phyloP scores from a whole-genome alignment of 1,140 invertebrate species.

The Hydropsyche tenuis region DNA sequence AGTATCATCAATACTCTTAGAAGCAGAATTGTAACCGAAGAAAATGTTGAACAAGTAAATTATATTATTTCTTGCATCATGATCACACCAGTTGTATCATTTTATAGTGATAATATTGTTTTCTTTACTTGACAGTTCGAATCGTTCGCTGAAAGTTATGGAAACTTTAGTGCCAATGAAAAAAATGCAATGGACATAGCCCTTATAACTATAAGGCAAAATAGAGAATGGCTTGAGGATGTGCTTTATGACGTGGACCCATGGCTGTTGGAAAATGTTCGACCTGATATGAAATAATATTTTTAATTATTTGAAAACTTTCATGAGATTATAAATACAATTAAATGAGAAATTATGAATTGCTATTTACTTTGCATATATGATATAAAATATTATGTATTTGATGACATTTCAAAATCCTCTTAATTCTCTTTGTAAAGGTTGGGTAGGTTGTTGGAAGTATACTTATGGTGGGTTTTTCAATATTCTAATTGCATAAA shows the following conservation, averaged over 20 bases:
- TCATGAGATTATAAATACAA: too few relatives aligned
- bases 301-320: too few relatives aligned
- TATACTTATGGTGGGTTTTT: too few relatives aligned
- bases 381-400: too few relatives aligned
- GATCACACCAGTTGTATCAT: background rate
- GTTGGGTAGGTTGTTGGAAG: too few relatives aligned
- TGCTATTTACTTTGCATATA: too few relatives aligned
- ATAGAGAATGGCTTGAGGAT: slow-evolving; percentile 1
- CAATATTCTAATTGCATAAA: too few relatives aligned
- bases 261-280: slow-evolving; percentile 21
- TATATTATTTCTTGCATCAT: background rate
- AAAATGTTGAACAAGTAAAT: background rate
- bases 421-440: too few relatives aligned
- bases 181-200: background rate
- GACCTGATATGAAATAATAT: too few relatives aligned
- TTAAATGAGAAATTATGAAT: too few relatives aligned
- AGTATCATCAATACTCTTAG: background rate
- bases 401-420: too few relatives aligned
- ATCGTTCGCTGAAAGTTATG: background rate
- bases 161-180: background rate
- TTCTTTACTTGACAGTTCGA: background rate
- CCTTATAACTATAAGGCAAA: background rate
- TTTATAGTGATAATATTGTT: background rate
- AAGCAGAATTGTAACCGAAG: background rate
- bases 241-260: slow-evolving; percentile 13